A percentile compares a stretch with the other conserved stretches of the same genome.
Evolutionary conservation across 2,797 vertebrate species (phyloP).

Genomic region (Myioborus miniatus): DNA sequence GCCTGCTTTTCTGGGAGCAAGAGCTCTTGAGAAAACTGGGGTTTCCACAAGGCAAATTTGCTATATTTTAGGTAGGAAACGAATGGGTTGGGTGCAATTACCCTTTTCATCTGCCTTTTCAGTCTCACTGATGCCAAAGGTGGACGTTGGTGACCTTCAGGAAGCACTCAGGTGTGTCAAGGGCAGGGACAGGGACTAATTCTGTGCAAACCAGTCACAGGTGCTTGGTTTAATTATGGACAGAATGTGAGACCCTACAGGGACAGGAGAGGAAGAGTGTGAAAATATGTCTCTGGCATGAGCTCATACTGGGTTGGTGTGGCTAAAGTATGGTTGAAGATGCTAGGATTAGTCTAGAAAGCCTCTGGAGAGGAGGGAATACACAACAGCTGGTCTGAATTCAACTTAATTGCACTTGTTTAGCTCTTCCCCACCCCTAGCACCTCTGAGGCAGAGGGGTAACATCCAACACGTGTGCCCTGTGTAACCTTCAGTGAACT

Average conservation of each 20-base stretch:
- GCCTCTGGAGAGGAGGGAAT: not conserved
- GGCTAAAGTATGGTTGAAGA: not conserved
- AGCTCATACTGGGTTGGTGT: not conserved
- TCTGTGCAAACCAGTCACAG: not conserved
- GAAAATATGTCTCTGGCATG: not conserved
- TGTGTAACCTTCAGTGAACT: not conserved
- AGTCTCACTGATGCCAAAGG: not conserved
- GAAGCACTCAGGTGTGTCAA: not conserved
- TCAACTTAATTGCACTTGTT: not conserved
- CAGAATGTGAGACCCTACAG: not conserved
- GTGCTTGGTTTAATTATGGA: not conserved
- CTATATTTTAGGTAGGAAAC: not conserved
- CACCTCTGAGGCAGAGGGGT: not conserved
- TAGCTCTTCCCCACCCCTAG: not conserved
- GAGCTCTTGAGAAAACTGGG: not conserved
- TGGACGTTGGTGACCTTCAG: not conserved
- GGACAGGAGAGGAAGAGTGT: not conserved
- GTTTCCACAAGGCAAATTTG: not conserved
- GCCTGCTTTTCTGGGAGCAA: not conserved
- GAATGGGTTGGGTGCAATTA: not conserved
- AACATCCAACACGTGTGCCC: not conserved
- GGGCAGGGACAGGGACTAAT: not conserved
- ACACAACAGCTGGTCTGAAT: not conserved
- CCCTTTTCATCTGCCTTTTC: not conserved
- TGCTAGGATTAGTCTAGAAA: not conserved